Percentiles rank a stretch among this genome's conserved stretches.
phyloP scores from a whole-genome alignment of 2,113 vertebrate species.

The Polypterus senegalus region DNA sequence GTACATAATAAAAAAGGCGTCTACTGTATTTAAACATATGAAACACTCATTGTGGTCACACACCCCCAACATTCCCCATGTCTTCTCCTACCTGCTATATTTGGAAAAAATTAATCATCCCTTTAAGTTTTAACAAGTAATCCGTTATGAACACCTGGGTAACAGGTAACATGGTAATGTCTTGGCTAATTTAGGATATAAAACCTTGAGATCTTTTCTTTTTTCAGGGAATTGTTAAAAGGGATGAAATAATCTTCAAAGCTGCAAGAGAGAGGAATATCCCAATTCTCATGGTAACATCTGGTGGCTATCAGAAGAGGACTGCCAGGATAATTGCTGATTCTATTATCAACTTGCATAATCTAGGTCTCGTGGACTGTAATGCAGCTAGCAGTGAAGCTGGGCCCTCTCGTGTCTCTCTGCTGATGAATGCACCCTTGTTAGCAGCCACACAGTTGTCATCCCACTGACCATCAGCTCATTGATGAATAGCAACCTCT shows the following conservation, averaged over 20 bases:
- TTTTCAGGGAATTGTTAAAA: conserved; percentile 72
- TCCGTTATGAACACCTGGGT: too few relatives aligned
- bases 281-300: conserved; percentile 89
- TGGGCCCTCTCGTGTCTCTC: conserved; percentile 30
- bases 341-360: conserved; percentile 81
- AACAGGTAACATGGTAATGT: too few relatives aligned
- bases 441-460: conserved; percentile 26
- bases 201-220: too few relatives aligned
- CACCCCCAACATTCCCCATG: too few relatives aligned
- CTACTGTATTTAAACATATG: too few relatives aligned
- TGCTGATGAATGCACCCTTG: conserved; percentile 31
- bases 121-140: too few relatives aligned
- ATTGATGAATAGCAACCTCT: too few relatives aligned
- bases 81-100: too few relatives aligned
- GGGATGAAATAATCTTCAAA: conserved; percentile 79
- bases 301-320: conserved; percentile 85
- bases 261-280: conserved; percentile 51
- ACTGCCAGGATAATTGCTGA: conserved; percentile 87
- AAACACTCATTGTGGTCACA: too few relatives aligned
- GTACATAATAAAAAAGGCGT: too few relatives aligned
- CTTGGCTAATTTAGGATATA: too few relatives aligned
- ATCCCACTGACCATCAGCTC: conserved; percentile 21
- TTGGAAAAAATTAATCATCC: too few relatives aligned
- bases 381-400: conserved; percentile 22
- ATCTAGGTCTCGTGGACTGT: conserved; percentile 57